These are phyloP conservation scores for Planococcus citri DNA, from an alignment of 1,140 invertebrate species.

Conservation along the genomic window DNA sequence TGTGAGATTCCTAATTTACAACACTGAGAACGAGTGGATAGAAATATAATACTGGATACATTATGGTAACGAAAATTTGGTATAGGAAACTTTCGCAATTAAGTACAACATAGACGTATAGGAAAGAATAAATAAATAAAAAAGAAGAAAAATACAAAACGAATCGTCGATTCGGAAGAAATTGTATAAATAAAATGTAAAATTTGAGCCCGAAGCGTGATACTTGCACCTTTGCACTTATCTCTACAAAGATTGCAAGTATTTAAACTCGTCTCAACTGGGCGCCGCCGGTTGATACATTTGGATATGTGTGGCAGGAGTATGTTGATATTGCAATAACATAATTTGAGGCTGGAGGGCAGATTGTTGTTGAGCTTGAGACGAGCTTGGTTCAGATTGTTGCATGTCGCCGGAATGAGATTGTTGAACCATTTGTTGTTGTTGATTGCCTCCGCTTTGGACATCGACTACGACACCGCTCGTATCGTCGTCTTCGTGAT, in stretches of 20 bases:
- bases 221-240: background rate
- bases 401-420: conserved; percentile 1
- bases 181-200: no score
- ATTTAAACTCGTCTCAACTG: conserved; percentile 27
- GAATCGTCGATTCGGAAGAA: no score
- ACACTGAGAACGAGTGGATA: no score
- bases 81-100: no score
- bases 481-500: conserved; percentile 24
- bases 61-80: no score
- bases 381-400: background rate
- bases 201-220: background rate
- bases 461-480: conserved; percentile 18
- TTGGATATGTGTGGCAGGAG: conserved; percentile 26
- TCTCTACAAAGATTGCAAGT: conserved; percentile 23
- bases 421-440: conserved; percentile 16
- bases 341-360: conserved; percentile 28
- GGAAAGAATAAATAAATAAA: no score
- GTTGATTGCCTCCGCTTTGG: background rate
- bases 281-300: conserved; percentile 29
- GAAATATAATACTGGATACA: no score
- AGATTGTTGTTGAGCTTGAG: conserved; percentile 9
- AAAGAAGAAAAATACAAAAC: no score
- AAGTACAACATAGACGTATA: no score
- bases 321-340: conserved; percentile 30
- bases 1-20: no score